A percentile compares a stretch with the other conserved stretches of the same genome.
Evolutionary conservation across 2,113 vertebrate species (phyloP).

Genomic region (Calidris pugnax): DNA sequence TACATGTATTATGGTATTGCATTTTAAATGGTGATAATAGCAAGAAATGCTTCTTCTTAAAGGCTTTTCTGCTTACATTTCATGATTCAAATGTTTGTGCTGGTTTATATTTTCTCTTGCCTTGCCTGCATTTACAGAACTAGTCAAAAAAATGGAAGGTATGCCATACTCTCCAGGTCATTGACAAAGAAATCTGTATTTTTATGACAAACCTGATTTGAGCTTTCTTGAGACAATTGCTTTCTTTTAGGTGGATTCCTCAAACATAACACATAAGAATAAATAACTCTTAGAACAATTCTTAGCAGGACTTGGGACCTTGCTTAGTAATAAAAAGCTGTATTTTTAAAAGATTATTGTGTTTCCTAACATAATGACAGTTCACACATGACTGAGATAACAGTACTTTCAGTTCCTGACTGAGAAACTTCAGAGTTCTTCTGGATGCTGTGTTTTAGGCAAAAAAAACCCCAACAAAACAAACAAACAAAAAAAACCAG

Average conservation of each 20-base stretch:
- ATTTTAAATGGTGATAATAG: not conserved
- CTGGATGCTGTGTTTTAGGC: not conserved
- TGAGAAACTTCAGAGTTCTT: not conserved
- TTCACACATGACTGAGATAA: not conserved
- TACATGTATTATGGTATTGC: not conserved
- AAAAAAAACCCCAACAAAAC: not conserved
- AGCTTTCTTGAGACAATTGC: not conserved
- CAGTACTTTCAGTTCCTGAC: not conserved
- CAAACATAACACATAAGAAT: not conserved
- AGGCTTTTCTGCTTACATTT: not conserved
- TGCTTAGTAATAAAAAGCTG: not conserved
- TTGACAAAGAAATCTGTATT: not conserved
- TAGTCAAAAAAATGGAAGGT: not conserved
- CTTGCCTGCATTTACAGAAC: not conserved
- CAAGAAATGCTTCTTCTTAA: not conserved
- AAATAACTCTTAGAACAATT: not conserved
- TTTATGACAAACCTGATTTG: not conserved
- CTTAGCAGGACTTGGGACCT: not conserved
- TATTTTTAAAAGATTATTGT: not conserved
- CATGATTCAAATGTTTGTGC: not conserved
- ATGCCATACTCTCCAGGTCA: not conserved
- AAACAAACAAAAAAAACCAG: not conserved
- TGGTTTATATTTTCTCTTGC: not conserved
- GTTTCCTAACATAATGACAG: not conserved
- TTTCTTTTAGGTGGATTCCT: not conserved